phyloP scores from a whole-genome alignment of 2,797 vertebrate genomes.

The Echiichthys vipera region DNA sequence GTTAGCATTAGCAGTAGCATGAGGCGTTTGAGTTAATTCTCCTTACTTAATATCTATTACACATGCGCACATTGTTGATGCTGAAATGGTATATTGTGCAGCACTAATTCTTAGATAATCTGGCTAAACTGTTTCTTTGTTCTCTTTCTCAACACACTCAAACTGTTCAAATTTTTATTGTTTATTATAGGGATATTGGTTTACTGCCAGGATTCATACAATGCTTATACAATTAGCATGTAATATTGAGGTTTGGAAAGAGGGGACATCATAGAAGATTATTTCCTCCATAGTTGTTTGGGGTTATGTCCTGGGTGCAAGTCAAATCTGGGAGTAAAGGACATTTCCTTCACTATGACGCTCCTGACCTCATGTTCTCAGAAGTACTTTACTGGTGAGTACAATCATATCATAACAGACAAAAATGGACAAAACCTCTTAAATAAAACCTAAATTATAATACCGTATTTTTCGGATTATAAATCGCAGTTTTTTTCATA shows the following conservation, averaged over 20 bases:
- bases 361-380: background rate
- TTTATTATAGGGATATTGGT: too few species aligned
- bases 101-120: background rate
- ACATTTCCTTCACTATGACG: background rate
- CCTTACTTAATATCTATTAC: too few species aligned
- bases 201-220: too few species aligned
- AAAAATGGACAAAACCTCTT: constrained; percentile 4
- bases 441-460: constrained; percentile 10
- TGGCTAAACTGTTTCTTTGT: background rate
- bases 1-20: too few species aligned
- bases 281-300: background rate
- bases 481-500: too few species aligned
- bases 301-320: background rate
- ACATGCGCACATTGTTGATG: too few species aligned
- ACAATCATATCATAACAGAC: constrained; percentile 13
- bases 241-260: too few species aligned
- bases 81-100: too few species aligned
- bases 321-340: background rate
- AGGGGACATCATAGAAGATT: background rate
- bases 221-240: too few species aligned
- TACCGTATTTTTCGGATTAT: too few species aligned
- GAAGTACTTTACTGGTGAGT: background rate
- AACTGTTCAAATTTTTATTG: too few species aligned
- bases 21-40: too few species aligned
- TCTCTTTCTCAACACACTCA: background rate